Percentiles rank a stretch among this genome's conserved stretches.
phyloP scores from a whole-genome alignment of 2,888 invertebrate genomes.

The Epistrophella euchroma region DNA sequence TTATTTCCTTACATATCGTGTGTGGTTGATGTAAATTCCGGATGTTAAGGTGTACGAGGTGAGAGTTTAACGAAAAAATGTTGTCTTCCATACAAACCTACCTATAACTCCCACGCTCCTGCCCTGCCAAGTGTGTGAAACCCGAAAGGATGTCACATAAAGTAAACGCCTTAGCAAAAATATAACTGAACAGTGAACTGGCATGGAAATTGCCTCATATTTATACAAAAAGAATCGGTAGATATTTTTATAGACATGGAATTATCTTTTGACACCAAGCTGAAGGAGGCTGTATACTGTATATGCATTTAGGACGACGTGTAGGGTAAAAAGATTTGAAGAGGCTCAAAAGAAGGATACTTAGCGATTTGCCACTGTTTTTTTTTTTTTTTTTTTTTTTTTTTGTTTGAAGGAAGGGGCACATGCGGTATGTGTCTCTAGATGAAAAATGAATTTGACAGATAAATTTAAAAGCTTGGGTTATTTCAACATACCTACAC shows the following conservation, averaged over 20 bases:
- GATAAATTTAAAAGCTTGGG: slow-evolving; percentile 21
- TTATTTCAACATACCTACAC: not conserved
- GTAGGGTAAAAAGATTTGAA: not conserved
- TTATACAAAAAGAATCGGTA: too few relatives aligned
- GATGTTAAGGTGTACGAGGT: not conserved
- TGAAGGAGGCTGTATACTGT: too few relatives aligned
- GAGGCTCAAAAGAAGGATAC: slow-evolving; percentile 2
- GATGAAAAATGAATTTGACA: slow-evolving; percentile 55
- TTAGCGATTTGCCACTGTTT: slow-evolving; percentile 27
- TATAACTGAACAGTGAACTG: slow-evolving; percentile 25
- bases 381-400: not conserved
- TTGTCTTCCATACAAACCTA: not conserved
- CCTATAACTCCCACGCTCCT: not conserved
- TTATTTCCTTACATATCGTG: not conserved
- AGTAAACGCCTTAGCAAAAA: slow-evolving; percentile 39
- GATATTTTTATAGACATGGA: too few relatives aligned
- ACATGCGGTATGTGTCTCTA: not conserved
- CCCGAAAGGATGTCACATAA: too few relatives aligned
- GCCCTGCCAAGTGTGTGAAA: too few relatives aligned
- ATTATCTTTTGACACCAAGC: too few relatives aligned
- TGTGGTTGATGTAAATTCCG: slow-evolving; percentile 13
- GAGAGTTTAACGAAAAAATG: slow-evolving; percentile 3
- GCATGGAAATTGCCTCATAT: slow-evolving; percentile 53
- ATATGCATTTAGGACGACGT: too few relatives aligned
- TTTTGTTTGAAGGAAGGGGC: not conserved